Evolutionary conservation across 2,888 invertebrate species (phyloP).

Genomic region (Uloborus plumipes): DNA sequence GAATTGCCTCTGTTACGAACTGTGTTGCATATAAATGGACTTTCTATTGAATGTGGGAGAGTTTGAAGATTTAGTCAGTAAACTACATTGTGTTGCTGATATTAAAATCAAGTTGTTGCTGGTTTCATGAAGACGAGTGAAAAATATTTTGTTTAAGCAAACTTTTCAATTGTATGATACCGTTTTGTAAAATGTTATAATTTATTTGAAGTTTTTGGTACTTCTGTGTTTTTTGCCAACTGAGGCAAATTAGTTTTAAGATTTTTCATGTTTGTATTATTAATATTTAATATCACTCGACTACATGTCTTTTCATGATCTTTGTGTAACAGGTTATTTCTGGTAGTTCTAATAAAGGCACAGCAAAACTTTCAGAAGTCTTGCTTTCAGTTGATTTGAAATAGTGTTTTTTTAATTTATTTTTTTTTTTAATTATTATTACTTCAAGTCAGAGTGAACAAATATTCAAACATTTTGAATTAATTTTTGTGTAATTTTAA

Average conservation of each 20-base stretch:
- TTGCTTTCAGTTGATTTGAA: not conserved
- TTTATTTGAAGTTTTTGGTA: conserved; percentile 63
- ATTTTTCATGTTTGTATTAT: conserved; percentile 65
- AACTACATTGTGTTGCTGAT: conserved; percentile 61
- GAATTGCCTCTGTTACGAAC: conserved; percentile 55
- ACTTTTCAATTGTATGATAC: conserved; percentile 61
- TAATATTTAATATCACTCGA: conserved; percentile 65
- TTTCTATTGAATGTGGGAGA: conserved; percentile 53
- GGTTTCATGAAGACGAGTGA: conserved; percentile 60
- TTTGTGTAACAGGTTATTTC: conserved; percentile 65
- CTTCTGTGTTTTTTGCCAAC: conserved; percentile 56
- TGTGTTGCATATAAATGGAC: conserved; percentile 24
- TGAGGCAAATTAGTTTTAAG: conserved; percentile 59
- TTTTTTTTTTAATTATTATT: too few relatives aligned
- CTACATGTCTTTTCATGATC: conserved; percentile 65
- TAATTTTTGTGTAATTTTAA: too few relatives aligned
- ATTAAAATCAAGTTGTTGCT: conserved; percentile 55
- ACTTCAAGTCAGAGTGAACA: too few relatives aligned
- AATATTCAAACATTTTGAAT: too few relatives aligned
- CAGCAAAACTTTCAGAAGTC: conserved; percentile 55
- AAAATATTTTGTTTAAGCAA: conserved; percentile 57
- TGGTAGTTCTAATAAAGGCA: conserved; percentile 65
- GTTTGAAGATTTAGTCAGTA: conserved; percentile 54
- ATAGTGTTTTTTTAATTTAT: too few relatives aligned
- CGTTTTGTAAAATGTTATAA: conserved; percentile 59